These are phyloP conservation scores for Ashinkailepas kermadecensis DNA, from an alignment of 2,888 invertebrate genomes.

Conservation along the genomic window DNA sequence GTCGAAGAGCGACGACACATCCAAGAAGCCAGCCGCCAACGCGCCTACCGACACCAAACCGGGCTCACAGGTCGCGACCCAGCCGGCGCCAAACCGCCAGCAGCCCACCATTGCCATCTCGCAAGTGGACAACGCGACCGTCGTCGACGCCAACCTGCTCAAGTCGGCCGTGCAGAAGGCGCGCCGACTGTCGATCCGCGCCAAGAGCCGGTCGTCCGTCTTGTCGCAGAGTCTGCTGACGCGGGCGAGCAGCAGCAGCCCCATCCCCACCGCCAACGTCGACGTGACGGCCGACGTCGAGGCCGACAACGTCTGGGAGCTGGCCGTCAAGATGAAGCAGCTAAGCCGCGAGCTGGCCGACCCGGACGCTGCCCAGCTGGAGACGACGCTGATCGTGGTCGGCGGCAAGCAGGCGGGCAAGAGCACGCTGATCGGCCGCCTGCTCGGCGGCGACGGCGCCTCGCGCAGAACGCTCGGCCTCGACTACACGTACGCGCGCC, in stretches of 20 bases:
- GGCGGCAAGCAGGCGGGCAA: slow-evolving; percentile 40
- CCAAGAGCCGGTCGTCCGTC: not conserved
- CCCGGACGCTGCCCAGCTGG: not conserved
- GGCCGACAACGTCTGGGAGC: slow-evolving; percentile 6
- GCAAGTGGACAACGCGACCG: too few relatives aligned
- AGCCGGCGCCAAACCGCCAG: too few relatives aligned
- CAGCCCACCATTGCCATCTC: too few relatives aligned
- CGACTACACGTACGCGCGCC: slow-evolving; percentile 77
- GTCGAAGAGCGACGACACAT: too few relatives aligned
- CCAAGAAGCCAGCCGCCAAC: too few relatives aligned
- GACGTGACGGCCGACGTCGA: not conserved
- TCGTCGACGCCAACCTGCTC: not conserved
- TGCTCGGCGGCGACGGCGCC: slow-evolving; percentile 67
- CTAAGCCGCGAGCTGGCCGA: not conserved
- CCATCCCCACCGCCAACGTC: not conserved
- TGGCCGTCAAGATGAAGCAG: not conserved
- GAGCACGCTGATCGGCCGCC: slow-evolving; percentile 61
- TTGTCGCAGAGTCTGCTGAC: not conserved
- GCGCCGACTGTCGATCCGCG: not conserved
- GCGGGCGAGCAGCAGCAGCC: not conserved
- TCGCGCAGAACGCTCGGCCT: slow-evolving; percentile 70
- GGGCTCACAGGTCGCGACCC: too few relatives aligned
- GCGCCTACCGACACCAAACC: too few relatives aligned
- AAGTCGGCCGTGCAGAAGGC: not conserved
- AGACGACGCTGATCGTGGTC: not conserved